phyloP scores from a whole-genome alignment of 37 sponge, comb jelly and placozoan genomes.

The Agelas oroides region DNA sequence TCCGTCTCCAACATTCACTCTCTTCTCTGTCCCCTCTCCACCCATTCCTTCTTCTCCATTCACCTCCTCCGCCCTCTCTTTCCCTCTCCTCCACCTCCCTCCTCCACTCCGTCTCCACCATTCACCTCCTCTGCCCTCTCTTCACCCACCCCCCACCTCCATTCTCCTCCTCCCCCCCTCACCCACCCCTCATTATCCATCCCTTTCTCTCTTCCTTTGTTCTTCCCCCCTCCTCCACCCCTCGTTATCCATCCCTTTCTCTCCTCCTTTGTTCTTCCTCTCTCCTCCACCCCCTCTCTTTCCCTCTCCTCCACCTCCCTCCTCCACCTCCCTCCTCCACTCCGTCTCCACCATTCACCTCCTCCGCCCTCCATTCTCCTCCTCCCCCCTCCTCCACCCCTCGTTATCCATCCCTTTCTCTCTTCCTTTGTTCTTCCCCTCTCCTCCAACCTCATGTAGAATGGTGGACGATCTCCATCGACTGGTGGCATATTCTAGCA shows the following conservation, averaged over 20 bases:
- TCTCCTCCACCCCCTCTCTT: neutral
- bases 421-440: neutral
- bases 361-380: neutral
- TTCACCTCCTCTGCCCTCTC: too few relatives aligned
- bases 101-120: too few relatives aligned
- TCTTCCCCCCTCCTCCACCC: neutral
- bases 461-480: conserved; percentile 69
- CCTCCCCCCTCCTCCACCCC: neutral
- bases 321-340: too few relatives aligned
- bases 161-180: neutral
- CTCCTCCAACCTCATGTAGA: conserved; percentile 4
- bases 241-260: too few relatives aligned
- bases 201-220: neutral
- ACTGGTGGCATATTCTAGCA: conserved; percentile 27
- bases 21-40: neutral
- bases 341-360: too few relatives aligned
- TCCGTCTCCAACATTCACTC: too few relatives aligned
- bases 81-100: too few relatives aligned
- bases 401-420: neutral
- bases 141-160: neutral
- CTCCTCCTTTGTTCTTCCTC: too few relatives aligned
- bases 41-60: too few relatives aligned
- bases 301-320: neutral
- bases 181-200: neutral
- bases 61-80: neutral